phyloP scores from a whole-genome alignment of 2,888 invertebrate genomes.

The Leptinotarsa haldemani region DNA sequence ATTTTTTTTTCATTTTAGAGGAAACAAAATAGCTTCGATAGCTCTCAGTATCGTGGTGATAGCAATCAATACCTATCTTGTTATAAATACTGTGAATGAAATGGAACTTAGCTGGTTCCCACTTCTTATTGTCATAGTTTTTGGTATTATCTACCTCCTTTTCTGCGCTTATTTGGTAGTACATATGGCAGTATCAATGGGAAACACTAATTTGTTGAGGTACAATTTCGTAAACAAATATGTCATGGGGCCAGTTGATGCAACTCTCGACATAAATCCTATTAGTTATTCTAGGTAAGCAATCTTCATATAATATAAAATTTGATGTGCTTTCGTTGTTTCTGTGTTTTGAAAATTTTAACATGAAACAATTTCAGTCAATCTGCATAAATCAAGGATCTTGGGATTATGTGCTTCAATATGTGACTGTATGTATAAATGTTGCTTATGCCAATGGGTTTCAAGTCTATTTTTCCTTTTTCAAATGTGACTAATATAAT shows the following conservation, averaged over 20 bases:
- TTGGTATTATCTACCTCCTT: slow-evolving; percentile 75
- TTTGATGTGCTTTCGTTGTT: background rate
- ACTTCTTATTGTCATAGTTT: slow-evolving; percentile 68
- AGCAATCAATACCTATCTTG: slow-evolving; percentile 83
- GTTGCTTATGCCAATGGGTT: slow-evolving; percentile 5
- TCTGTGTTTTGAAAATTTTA: background rate
- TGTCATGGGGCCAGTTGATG: slow-evolving; percentile 68
- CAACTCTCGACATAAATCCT: slow-evolving; percentile 68
- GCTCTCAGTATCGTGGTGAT: slow-evolving; percentile 78
- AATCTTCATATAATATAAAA: background rate
- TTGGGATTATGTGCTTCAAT: slow-evolving; percentile 5
- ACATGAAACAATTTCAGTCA: slow-evolving; percentile 7
- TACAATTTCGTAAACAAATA: slow-evolving; percentile 71
- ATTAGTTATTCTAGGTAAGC: slow-evolving; percentile 72
- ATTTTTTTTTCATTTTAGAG: slow-evolving; percentile 67
- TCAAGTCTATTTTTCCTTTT: background rate
- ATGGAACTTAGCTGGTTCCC: slow-evolving; percentile 65
- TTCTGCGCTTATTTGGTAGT: slow-evolving; percentile 82
- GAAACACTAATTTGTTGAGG: slow-evolving; percentile 68
- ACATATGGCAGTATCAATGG: slow-evolving; percentile 78
- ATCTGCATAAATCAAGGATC: slow-evolving; percentile 6
- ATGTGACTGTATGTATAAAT: slow-evolving; percentile 10
- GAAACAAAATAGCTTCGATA: slow-evolving; percentile 77
- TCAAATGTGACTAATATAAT: slow-evolving; percentile 3
- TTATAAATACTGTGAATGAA: slow-evolving; percentile 71